Percentiles rank a stretch among this genome's conserved stretches.
phyloP scores from a whole-genome alignment of 2,797 vertebrate genomes.

The Toxotes lorentzi region DNA sequence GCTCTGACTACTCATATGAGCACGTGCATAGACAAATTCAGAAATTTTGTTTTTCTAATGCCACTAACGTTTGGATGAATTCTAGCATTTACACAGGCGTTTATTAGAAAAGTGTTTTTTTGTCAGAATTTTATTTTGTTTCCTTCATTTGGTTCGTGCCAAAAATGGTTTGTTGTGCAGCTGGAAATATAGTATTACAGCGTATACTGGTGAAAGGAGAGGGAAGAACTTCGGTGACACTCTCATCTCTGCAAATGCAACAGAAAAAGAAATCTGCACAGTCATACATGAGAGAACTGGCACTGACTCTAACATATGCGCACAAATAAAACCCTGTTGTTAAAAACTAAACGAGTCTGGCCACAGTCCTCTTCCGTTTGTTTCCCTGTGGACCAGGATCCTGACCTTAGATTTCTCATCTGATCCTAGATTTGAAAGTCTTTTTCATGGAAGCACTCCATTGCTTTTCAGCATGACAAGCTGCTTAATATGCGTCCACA shows the following conservation, averaged over 20 bases:
- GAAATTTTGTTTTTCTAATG: constrained; percentile 1
- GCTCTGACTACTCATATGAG: background rate
- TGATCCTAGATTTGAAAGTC: constrained; percentile 28
- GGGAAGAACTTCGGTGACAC: background rate
- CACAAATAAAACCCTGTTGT: constrained; percentile 12
- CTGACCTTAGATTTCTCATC: constrained; percentile 35
- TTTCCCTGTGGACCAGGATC: constrained; percentile 12
- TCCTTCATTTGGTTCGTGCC: background rate
- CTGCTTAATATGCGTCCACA: constrained; percentile 28
- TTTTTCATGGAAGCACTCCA: constrained; percentile 27
- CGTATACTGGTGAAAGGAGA: background rate
- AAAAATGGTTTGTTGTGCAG: background rate
- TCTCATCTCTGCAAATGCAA: constrained; percentile 24
- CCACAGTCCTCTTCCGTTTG: constrained; percentile 3
- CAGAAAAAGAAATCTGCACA: constrained; percentile 22
- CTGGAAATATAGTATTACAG: background rate
- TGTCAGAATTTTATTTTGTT: constrained; percentile 9
- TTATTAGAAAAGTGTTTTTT: constrained; percentile 22
- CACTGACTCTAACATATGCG: background rate
- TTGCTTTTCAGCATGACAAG: constrained; percentile 34
- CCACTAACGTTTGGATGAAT: constrained; percentile 6
- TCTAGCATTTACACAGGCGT: background rate
- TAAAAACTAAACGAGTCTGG: constrained; percentile 37
- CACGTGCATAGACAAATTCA: background rate
- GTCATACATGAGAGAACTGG: background rate